These are phyloP conservation scores for Eulithis testata DNA, from an alignment of 2,888 invertebrate species.

Conservation along the genomic window DNA sequence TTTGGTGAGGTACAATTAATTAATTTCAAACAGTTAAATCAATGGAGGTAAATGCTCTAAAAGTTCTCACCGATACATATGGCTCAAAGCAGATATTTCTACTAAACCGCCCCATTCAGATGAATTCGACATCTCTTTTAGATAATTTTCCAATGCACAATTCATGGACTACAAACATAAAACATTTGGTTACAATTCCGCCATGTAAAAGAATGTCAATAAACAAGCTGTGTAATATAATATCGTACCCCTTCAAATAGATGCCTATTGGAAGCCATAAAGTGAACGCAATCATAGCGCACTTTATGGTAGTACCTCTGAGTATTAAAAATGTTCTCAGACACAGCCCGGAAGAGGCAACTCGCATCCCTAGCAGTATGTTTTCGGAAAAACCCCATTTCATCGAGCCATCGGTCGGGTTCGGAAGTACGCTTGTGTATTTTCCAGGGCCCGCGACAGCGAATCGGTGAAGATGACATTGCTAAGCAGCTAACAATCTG, in stretches of 20 bases:
- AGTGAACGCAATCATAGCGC: slow-evolving; percentile 89
- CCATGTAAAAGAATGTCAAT: slow-evolving; percentile 12
- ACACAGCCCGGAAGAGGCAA: slow-evolving; percentile 94
- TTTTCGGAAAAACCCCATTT: slow-evolving; percentile 93
- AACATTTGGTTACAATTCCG: slow-evolving; percentile 45
- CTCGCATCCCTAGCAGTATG: slow-evolving; percentile 95
- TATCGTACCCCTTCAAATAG: slow-evolving; percentile 86
- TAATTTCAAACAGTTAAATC: not conserved
- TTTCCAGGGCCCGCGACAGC: slow-evolving; percentile 80
- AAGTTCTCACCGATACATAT: slow-evolving; percentile 86
- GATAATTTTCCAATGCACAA: slow-evolving; percentile 87
- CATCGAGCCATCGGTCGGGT: slow-evolving; percentile 91
- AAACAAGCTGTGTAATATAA: slow-evolving; percentile 34
- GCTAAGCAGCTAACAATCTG: slow-evolving; percentile 72
- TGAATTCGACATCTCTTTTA: slow-evolving; percentile 88
- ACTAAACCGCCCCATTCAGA: slow-evolving; percentile 88
- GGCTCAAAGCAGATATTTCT: slow-evolving; percentile 89
- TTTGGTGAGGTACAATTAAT: slow-evolving; percentile 1
- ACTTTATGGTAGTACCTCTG: slow-evolving; percentile 91
- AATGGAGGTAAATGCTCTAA: slow-evolving; percentile 2
- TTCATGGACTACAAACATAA: slow-evolving; percentile 84
- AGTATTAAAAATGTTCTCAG: slow-evolving; percentile 91
- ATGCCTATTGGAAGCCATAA: slow-evolving; percentile 86
- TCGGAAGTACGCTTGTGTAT: slow-evolving; percentile 78
- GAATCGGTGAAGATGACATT: slow-evolving; percentile 76